phyloP scores from a whole-genome alignment of 2,888 invertebrate genomes.

The Chalcosyrphus nemorum region DNA sequence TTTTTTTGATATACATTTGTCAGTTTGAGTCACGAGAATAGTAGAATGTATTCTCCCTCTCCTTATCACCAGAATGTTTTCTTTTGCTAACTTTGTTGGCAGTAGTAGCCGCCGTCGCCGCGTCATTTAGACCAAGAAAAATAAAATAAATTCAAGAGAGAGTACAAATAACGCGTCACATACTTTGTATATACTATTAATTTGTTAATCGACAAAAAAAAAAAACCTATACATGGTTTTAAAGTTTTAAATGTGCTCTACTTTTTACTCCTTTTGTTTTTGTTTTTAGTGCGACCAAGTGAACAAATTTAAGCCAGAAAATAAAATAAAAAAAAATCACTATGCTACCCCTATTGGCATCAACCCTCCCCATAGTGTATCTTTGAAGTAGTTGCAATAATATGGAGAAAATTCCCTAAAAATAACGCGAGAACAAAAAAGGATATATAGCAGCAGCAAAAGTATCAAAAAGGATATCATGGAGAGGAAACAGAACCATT shows the following conservation, averaged over 20 bases:
- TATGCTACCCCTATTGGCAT: not conserved
- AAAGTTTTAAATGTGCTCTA: no score
- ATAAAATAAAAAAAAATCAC: not conserved
- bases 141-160: not conserved
- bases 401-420: not conserved
- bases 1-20: not conserved
- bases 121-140: constrained; percentile 12
- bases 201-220: not conserved
- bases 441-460: not conserved
- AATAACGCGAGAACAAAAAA: not conserved
- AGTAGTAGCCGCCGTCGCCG: constrained; percentile 3
- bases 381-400: not conserved
- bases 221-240: no score
- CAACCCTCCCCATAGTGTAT: not conserved
- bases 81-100: constrained; percentile 3
- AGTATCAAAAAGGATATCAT: constrained; percentile 33
- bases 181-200: not conserved
- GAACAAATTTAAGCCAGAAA: not conserved
- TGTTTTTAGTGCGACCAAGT: constrained; percentile 1
- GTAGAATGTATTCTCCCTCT: not conserved
- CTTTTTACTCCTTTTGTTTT: not conserved
- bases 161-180: not conserved
- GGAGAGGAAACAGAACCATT: constrained; percentile 13
- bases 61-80: not conserved
- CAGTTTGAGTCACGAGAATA: constrained; percentile 4